phyloP scores from a whole-genome alignment of 2,797 vertebrate species.

The Enteromius afrohamiltoni region DNA sequence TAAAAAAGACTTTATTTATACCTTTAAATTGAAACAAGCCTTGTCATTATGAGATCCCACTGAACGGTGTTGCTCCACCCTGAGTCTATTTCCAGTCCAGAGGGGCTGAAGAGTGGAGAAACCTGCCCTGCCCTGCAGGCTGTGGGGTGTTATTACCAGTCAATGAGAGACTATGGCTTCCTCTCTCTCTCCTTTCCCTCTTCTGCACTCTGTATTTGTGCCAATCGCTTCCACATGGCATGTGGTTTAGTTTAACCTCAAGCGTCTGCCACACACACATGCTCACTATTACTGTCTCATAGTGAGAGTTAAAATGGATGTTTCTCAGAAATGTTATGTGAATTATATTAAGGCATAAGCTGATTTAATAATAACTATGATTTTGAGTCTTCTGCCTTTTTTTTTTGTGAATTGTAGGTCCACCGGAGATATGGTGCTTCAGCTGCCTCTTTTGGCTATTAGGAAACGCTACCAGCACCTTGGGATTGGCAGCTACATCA shows the following conservation, averaged over 20 bases:
- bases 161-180: constrained; percentile 57
- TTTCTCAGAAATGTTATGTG: constrained; percentile 4
- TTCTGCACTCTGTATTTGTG: constrained; percentile 16
- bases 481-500: constrained; percentile 48
- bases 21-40: constrained; percentile 46
- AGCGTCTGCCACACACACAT: constrained; percentile 2
- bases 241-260: constrained; percentile 13
- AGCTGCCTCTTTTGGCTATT: constrained; percentile 55
- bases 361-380: constrained; percentile 5
- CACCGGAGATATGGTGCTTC: constrained; percentile 50
- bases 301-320: not conserved
- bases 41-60: constrained; percentile 61
- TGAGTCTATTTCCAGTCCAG: constrained; percentile 59
- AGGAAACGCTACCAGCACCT: constrained; percentile 45
- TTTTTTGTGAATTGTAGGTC: constrained; percentile 33
- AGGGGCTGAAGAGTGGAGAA: constrained; percentile 22
- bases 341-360: not conserved
- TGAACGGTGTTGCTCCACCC: constrained; percentile 51
- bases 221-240: constrained; percentile 53
- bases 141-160: constrained; percentile 57
- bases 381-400: not conserved
- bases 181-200: constrained; percentile 16
- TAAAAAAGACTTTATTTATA: constrained; percentile 58
- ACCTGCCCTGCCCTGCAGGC: constrained; percentile 45
- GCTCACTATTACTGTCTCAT: not conserved